Percentiles rank a stretch among this genome's conserved stretches.
Evolutionary conservation across 2,113 vertebrate species (phyloP).

Genomic region (Vanacampus margaritifer): DNA sequence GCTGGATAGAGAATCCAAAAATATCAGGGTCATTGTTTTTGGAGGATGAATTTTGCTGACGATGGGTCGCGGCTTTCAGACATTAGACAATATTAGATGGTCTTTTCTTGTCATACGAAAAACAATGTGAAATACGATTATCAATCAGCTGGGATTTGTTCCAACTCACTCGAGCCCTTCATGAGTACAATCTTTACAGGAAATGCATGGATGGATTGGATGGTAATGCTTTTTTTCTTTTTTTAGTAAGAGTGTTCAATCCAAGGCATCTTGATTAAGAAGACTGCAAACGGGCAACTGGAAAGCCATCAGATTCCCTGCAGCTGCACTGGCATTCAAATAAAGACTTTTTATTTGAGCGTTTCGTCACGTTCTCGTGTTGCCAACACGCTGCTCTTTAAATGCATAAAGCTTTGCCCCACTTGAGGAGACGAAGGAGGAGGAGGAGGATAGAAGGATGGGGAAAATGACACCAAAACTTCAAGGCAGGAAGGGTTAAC

Average conservation of each 20-base stretch:
- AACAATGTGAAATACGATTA: background rate
- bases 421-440: background rate
- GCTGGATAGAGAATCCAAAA: too few species aligned
- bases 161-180: background rate
- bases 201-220: background rate
- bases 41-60: too few species aligned
- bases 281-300: background rate
- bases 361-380: background rate
- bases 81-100: background rate
- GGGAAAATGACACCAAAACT: background rate
- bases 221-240: background rate
- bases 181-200: background rate
- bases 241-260: background rate
- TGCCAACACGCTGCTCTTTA: background rate
- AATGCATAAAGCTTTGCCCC: background rate
- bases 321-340: background rate
- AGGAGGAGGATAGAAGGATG: background rate
- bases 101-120: background rate
- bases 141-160: background rate
- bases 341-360: constrained; percentile 2
- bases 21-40: too few species aligned
- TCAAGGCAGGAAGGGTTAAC: background rate
- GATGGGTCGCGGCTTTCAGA: too few species aligned
- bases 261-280: background rate
- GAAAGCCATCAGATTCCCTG: background rate